Evolutionary conservation across 1,140 invertebrate species (phyloP).

Genomic region (Drosophila kohkoa): DNA sequence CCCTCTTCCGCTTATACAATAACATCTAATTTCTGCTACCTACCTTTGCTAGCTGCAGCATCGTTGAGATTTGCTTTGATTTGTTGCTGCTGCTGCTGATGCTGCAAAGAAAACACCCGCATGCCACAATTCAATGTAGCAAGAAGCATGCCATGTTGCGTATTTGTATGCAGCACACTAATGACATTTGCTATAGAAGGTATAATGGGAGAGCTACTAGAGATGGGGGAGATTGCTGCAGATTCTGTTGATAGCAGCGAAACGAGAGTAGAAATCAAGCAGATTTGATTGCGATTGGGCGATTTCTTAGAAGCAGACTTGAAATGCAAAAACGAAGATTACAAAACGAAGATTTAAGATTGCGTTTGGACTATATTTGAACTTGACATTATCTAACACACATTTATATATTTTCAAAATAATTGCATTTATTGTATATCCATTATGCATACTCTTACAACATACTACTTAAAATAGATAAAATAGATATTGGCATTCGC

Average conservation of each 20-base stretch:
- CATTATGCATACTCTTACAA: too few species aligned
- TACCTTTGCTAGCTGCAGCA: conserved; percentile 35
- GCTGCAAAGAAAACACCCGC: conserved; percentile 59
- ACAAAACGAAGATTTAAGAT: too few species aligned
- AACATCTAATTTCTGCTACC: conserved; percentile 81
- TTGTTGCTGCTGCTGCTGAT: conserved; percentile 26
- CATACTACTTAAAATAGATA: too few species aligned
- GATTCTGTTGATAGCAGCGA: conserved; percentile 17
- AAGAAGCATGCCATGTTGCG: conserved; percentile 61
- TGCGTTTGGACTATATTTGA: neutral
- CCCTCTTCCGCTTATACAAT: conserved; percentile 72
- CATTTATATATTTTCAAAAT: too few species aligned
- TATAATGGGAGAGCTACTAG: neutral
- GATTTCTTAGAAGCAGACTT: neutral
- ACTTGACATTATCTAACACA: neutral
- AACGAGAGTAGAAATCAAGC: conserved; percentile 5
- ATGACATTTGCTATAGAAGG: conserved; percentile 57
- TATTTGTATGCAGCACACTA: conserved; percentile 68
- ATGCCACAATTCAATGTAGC: conserved; percentile 42
- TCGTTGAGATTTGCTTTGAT: conserved; percentile 60
- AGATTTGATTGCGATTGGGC: conserved; percentile 12
- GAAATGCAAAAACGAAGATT: neutral
- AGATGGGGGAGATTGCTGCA: conserved; percentile 5
- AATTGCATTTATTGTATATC: too few species aligned
- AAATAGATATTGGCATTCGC: too few species aligned